Evolutionary conservation across 1,140 invertebrate species (phyloP), one percentile per base, ranked within the genome.

Genomic region (Mactra quadrangularis): DNA sequence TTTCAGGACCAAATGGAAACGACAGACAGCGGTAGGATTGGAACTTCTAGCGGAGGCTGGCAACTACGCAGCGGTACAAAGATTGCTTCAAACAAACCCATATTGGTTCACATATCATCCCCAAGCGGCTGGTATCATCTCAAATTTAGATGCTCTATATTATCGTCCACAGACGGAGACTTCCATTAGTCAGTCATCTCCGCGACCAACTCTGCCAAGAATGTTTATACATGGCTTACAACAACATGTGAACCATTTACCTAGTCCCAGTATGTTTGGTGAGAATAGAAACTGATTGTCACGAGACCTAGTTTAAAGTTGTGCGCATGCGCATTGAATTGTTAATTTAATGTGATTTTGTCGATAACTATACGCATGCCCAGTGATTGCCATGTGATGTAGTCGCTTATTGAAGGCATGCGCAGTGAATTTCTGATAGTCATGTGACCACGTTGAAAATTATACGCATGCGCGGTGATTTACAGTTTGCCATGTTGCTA

Each of bases 1-100:
- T 35, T 84, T 15, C 95, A 99, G 98, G 94, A 99, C 99, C 89
- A 99, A 99, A 94, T 99, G 98, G 98, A 99, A 99, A 93, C 95
- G 99, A 7, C 99, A 99, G 93, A 99, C 98, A 2, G 98, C 98
- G 0, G 98, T 99, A 0, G 98, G 98, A 0, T 93, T 99, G 83
- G 99, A 99, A 92, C 95, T 99, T 25, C 93, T 99, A 71, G 97
- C 98, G 0, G 98, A 99, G 92, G 97, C 98, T 0, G 97, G 97
- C 7, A 99, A 99, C 94, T 98, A 98, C 92, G 98, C 98, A 0
- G 98, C 98, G 2, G 97, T 99, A 84, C 98, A 99, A 93, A 95
- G 98, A 75, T 94, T 99, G 81, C 97, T 99, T 90, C 97, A 97
- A 31, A 92, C 94, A 91, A 94, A 94, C 62, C 92, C 95, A 93